Conservation (phyloP, 2,113 vertebrate genomes). For the Lagopus muta region DNA sequence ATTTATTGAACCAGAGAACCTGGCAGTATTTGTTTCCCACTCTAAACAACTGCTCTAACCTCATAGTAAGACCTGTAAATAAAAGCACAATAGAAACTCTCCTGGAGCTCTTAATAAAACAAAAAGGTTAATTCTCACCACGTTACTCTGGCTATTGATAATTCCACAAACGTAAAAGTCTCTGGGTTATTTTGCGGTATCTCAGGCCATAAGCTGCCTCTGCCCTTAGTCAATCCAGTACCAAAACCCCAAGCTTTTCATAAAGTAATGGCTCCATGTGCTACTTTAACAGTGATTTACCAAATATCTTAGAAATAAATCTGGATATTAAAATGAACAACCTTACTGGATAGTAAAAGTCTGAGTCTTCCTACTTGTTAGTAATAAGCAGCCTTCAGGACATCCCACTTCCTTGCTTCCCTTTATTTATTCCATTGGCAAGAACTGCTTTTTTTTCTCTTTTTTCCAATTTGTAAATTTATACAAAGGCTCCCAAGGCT, state of each 20-base stretch:
- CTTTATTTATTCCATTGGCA: neutral
- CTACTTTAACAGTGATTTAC: neutral
- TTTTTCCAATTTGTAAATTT: neutral
- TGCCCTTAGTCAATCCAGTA: neutral
- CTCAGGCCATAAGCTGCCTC: neutral
- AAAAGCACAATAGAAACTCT: neutral
- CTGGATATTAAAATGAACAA: neutral
- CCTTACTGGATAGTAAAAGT: neutral
- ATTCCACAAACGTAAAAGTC: neutral
- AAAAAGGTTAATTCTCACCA: neutral
- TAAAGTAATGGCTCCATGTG: neutral
- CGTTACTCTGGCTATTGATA: neutral
- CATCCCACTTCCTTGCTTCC: neutral
- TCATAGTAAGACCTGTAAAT: neutral
- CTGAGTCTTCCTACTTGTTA: neutral
- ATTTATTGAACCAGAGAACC: neutral
- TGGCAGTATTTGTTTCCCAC: neutral
- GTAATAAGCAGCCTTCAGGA: neutral
- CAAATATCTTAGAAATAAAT: neutral
- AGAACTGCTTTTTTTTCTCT: neutral
- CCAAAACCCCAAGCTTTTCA: neutral
- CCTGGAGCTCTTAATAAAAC: neutral
- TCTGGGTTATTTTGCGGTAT: neutral
- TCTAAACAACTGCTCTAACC: slow-evolving; percentile 4
- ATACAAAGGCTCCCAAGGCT: neutral